phyloP scores from a whole-genome alignment of 2,888 invertebrate genomes.

The Lomographa bimaculata region DNA sequence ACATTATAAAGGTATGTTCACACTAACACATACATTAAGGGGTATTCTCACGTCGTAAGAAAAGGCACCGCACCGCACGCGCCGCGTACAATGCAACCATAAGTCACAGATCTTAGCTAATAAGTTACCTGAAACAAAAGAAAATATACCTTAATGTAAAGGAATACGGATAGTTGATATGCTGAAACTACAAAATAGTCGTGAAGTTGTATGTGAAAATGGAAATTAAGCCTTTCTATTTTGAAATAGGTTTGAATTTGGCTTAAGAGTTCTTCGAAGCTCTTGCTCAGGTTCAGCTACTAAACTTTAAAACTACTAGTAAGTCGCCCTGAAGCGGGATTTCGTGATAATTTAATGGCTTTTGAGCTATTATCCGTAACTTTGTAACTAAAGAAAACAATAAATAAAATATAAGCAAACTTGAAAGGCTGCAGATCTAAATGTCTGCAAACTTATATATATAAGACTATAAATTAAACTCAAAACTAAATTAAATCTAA shows the following conservation, averaged over 20 bases:
- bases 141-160: conserved; percentile 11
- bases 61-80: conserved; percentile 45
- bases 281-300: neutral
- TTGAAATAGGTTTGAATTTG: neutral
- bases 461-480: too few relatives aligned
- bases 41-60: conserved; percentile 35
- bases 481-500: too few relatives aligned
- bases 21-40: conserved; percentile 20
- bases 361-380: too few relatives aligned
- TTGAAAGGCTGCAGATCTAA: too few relatives aligned
- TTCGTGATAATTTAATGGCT: too few relatives aligned
- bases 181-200: too few relatives aligned
- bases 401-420: too few relatives aligned
- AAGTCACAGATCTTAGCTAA: conserved; percentile 47
- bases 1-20: conserved; percentile 14
- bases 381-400: too few relatives aligned
- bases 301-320: too few relatives aligned
- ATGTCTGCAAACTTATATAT: too few relatives aligned
- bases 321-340: too few relatives aligned
- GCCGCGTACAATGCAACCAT: conserved; percentile 49
- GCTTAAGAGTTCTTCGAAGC: neutral
- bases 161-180: neutral
- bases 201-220: neutral
- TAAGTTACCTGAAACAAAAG: conserved; percentile 11
- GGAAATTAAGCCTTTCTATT: neutral